Conservation (phyloP, 1,140 invertebrate genomes). For the Drusus annulatus region DNA sequence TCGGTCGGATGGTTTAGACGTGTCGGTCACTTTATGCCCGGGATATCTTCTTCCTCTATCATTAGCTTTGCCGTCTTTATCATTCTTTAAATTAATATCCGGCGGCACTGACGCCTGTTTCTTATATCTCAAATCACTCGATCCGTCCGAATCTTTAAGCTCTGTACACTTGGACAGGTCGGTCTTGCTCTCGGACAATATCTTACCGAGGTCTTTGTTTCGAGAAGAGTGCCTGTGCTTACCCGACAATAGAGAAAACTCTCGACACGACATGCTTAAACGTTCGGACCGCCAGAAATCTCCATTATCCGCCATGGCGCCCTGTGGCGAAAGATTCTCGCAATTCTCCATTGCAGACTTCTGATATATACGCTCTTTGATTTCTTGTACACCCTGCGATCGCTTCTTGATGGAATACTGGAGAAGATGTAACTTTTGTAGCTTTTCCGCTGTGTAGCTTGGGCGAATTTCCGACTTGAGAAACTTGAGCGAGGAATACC, state of each 20-base stretch:
- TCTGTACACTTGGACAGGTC: constrained; percentile 9
- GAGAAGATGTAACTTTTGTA: constrained; percentile 71
- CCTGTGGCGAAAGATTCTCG: constrained; percentile 57
- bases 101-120: constrained; percentile 18
- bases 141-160: background rate
- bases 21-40: background rate
- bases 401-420: constrained; percentile 70
- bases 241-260: constrained; percentile 49
- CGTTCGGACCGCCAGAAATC: constrained; percentile 56
- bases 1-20: constrained; percentile 18
- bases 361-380: constrained; percentile 68
- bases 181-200: constrained; percentile 40
- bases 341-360: constrained; percentile 65
- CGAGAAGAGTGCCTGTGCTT: constrained; percentile 48
- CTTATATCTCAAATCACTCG: background rate
- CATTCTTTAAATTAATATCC: background rate
- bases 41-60: background rate
- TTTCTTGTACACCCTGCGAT: constrained; percentile 67
- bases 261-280: constrained; percentile 52
- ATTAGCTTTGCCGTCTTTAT: constrained; percentile 8
- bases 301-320: constrained; percentile 39
- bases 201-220: constrained; percentile 47
- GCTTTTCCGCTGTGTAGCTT: constrained; percentile 83
- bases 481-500: constrained; percentile 63
- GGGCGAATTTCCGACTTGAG: constrained; percentile 76